These are phyloP conservation scores for Dipodomys ordii DNA, from an alignment of 2,113 vertebrate genomes.

Conservation along the genomic window DNA sequence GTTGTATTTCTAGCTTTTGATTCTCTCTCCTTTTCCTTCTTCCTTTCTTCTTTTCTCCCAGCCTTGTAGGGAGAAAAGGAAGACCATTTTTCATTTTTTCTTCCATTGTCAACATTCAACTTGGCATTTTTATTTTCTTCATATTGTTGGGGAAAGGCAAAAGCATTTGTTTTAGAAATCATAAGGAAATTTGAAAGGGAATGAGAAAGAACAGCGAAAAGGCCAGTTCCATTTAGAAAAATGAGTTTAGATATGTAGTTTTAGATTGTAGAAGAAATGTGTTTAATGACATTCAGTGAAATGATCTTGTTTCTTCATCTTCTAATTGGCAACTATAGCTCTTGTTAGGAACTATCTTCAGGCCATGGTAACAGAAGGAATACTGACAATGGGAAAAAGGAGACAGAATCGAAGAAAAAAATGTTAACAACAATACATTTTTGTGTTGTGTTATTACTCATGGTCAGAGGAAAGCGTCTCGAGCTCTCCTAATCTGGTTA, in stretches of 20 bases:
- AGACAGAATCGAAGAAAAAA: background rate
- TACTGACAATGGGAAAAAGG: background rate
- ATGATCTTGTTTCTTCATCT: background rate
- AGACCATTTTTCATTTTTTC: background rate
- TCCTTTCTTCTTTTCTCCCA: background rate
- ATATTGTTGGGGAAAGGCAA: background rate
- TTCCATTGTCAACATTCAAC: background rate
- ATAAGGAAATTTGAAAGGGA: constrained; percentile 26
- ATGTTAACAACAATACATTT: background rate
- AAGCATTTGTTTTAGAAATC: background rate
- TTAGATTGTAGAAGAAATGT: background rate
- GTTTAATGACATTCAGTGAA: background rate
- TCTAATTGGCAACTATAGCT: background rate
- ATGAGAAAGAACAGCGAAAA: background rate
- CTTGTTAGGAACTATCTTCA: background rate
- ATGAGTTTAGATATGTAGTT: background rate
- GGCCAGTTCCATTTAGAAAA: background rate
- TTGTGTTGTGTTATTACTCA: background rate
- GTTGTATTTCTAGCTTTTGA: background rate
- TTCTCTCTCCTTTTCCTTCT: background rate
- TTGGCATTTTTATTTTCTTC: background rate
- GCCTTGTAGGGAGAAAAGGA: background rate
- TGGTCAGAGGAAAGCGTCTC: background rate
- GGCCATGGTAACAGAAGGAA: background rate
- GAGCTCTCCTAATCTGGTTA: background rate